Evolutionary conservation across 2,888 invertebrate species (phyloP).

Genomic region (Pherbina coryleti): DNA sequence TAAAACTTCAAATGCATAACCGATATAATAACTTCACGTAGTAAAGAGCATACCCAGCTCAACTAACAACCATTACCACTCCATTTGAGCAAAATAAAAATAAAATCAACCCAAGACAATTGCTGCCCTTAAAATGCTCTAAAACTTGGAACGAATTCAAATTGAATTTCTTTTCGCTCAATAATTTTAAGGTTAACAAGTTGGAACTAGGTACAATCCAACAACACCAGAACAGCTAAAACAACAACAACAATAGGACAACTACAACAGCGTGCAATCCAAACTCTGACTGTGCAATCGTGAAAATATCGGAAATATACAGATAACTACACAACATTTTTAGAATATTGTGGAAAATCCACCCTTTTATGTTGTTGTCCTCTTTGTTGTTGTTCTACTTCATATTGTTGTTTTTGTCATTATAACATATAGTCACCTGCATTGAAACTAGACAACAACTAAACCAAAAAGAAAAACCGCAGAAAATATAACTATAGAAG

Average conservation of each 20-base stretch:
- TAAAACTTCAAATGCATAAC: too few species aligned
- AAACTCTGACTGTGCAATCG: neutral
- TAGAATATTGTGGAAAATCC: constrained; percentile 6
- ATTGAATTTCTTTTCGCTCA: neutral
- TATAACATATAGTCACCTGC: constrained; percentile 12
- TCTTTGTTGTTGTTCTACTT: neutral
- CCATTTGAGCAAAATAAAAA: too few species aligned
- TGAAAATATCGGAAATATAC: neutral
- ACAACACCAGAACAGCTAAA: neutral
- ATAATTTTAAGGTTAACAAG: neutral
- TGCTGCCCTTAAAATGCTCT: too few species aligned
- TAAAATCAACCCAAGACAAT: too few species aligned
- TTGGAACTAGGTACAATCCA: neutral
- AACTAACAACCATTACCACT: too few species aligned
- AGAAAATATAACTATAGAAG: neutral
- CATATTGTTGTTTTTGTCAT: neutral
- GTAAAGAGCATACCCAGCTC: too few species aligned
- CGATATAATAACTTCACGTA: too few species aligned
- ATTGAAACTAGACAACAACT: constrained; percentile 6
- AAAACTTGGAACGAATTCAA: constrained; percentile 7
- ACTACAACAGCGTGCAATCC: neutral
- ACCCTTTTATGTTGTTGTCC: neutral
- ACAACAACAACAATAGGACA: neutral
- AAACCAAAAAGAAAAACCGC: constrained; percentile 18
- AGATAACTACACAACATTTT: neutral